Conservation (phyloP, 1,140 invertebrate genomes). For the Brachionus rotundiformis region DNA sequence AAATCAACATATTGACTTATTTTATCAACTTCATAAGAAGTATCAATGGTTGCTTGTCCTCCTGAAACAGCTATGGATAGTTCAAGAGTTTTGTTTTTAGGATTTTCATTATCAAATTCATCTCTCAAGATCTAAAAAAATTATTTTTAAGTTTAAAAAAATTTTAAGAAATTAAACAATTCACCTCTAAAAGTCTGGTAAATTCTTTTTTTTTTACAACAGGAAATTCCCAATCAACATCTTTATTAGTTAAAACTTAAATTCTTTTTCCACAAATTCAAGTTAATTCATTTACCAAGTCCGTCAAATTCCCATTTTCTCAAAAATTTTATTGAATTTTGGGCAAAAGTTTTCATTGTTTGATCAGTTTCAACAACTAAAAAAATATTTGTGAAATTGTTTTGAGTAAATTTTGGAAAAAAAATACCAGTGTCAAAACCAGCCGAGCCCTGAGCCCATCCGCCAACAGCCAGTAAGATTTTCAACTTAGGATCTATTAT, state of each 20-base stretch:
- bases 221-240: constrained; percentile 58
- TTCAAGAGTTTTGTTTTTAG: constrained; percentile 73
- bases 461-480: constrained; percentile 57
- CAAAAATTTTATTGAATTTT: constrained; percentile 54
- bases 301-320: constrained; percentile 65
- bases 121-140: constrained; percentile 51
- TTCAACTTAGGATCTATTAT: neutral
- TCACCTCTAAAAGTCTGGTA: constrained; percentile 53
- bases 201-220: constrained; percentile 53
- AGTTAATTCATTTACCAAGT: constrained; percentile 20
- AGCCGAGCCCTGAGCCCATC: constrained; percentile 79
- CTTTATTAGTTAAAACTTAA: constrained; percentile 53
- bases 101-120: constrained; percentile 53
- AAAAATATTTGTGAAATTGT: constrained; percentile 66
- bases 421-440: constrained; percentile 21
- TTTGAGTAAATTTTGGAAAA: neutral
- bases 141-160: neutral
- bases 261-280: neutral
- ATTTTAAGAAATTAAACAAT: neutral
- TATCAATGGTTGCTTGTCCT: constrained; percentile 54
- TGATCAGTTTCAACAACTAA: constrained; percentile 75
- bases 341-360: neutral
- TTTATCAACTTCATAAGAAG: constrained; percentile 75
- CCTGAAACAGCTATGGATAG: constrained; percentile 61
- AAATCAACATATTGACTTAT: constrained; percentile 86